Conservation (phyloP, 2,888 invertebrate genomes). For the Chaetoderma sp. region DNA sequence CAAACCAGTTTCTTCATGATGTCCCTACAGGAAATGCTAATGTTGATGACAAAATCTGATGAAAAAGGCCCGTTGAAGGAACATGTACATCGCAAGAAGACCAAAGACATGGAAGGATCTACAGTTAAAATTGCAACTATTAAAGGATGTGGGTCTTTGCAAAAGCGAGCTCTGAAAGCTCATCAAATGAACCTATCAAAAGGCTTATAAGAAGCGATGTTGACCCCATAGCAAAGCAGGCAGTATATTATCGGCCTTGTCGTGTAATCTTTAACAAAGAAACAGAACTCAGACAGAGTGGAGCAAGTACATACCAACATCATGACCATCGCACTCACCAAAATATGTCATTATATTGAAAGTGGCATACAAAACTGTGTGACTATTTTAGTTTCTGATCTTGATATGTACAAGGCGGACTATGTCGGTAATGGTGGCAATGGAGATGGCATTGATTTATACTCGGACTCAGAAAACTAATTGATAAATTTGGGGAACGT, state of each 20-base stretch:
- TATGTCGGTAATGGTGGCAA: constrained; percentile 2
- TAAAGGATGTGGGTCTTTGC: background rate
- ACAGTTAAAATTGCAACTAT: background rate
- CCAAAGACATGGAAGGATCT: background rate
- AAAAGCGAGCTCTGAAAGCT: background rate
- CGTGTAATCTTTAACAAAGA: background rate
- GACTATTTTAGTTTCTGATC: background rate
- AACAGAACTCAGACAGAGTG: background rate
- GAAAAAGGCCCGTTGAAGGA: constrained; percentile 10
- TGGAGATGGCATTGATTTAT: background rate
- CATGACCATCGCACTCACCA: constrained; percentile 8
- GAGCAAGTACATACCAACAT: background rate
- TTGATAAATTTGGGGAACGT: background rate
- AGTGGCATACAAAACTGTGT: background rate
- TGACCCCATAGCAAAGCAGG: constrained; percentile 14
- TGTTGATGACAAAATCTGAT: constrained; percentile 3
- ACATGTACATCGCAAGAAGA: background rate
- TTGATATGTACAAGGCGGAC: constrained; percentile 12
- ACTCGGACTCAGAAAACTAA: background rate
- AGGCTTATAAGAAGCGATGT: background rate
- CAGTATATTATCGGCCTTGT: constrained; percentile 12
- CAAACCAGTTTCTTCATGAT: background rate
- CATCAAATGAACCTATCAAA: constrained; percentile 7
- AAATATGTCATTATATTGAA: background rate
- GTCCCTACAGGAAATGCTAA: background rate